Conservation (phyloP, 2,113 vertebrate genomes). For the Macaca mulatta region DNA sequence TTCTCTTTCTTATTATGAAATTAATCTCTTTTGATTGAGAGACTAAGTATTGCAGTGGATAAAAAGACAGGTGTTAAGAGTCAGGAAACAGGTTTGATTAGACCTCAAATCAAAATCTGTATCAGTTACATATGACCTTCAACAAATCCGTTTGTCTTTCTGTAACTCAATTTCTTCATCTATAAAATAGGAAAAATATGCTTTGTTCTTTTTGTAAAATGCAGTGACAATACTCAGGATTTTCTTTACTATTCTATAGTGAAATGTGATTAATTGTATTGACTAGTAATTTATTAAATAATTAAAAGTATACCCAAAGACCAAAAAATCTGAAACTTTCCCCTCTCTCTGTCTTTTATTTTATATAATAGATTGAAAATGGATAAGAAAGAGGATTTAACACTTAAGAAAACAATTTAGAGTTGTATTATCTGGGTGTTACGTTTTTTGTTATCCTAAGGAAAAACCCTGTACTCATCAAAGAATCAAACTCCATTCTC, state of each 20-base stretch:
- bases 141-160: not conserved
- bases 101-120: not conserved
- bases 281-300: not conserved
- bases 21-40: not conserved
- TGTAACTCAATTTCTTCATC: not conserved
- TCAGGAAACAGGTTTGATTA: not conserved
- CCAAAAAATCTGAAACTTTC: not conserved
- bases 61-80: not conserved
- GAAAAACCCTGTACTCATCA: not conserved
- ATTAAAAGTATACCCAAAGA: conserved; percentile 27
- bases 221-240: not conserved
- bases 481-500: not conserved
- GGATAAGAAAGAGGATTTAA: not conserved
- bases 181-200: not conserved
- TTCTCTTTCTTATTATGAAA: conserved; percentile 19
- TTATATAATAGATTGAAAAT: conserved; percentile 4
- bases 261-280: conserved; percentile 42
- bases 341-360: not conserved
- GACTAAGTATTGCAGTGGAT: not conserved
- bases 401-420: not conserved
- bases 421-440: not conserved
- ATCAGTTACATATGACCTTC: not conserved
- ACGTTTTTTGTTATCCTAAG: not conserved
- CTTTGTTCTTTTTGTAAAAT: conserved; percentile 16
- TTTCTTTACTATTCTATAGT: conserved; percentile 32